phyloP scores from a whole-genome alignment of 2,797 vertebrate genomes.

The Manis crassicaudata region DNA sequence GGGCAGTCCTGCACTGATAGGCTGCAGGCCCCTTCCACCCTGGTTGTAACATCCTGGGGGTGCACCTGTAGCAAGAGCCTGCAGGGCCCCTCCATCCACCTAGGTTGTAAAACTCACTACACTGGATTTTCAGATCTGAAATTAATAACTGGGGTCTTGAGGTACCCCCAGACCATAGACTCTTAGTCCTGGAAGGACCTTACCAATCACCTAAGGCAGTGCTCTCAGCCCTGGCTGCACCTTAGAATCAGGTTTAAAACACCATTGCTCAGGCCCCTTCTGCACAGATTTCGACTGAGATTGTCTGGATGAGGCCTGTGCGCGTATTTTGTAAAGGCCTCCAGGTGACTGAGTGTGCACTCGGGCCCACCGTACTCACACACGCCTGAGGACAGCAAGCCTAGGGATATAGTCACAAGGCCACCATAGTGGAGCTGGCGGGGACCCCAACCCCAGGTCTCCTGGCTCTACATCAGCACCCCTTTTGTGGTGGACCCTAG shows the following conservation, averaged over 20 bases:
- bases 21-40: accelerated
- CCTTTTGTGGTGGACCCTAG: neutral
- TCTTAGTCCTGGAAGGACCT: neutral
- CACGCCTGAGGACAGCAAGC: neutral
- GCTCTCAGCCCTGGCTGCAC: neutral
- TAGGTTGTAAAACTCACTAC: accelerated
- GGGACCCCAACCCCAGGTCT: neutral
- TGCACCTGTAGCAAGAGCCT: neutral
- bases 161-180: neutral
- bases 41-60: neutral
- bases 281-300: neutral
- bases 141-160: too few relatives aligned
- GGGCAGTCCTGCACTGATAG: accelerated
- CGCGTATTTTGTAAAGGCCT: neutral
- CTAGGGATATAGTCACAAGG: neutral
- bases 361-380: accelerated
- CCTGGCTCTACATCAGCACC: neutral
- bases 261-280: neutral
- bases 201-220: too few relatives aligned
- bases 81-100: neutral
- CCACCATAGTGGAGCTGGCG: neutral
- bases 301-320: neutral
- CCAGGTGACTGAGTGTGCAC: neutral
- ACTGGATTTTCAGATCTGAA: neutral
- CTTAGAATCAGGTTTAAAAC: neutral